Evolutionary conservation across 2,113 vertebrate genomes (phyloP), one percentile per base, ranked within the genome.

Genomic region (Pelodiscus sinensis): DNA sequence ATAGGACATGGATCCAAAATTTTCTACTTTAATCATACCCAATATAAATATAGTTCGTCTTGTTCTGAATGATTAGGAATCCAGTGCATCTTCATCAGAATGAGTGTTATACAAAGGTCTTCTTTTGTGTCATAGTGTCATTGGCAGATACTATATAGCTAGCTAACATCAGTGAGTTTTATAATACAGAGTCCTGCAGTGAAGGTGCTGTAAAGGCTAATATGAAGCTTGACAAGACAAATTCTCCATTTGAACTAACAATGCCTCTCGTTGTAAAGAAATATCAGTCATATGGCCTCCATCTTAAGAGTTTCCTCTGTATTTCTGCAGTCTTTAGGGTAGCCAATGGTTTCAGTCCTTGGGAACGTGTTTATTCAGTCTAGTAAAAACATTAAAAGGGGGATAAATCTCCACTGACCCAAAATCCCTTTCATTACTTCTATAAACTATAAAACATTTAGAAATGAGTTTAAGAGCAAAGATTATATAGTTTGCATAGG

Each of bases 361-460:
- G 85, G 77, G 65, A 96, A 97, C 96, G 96, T 98, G 96, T 98
- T 99, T 98, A 97, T 97, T 97, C 97, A 98, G 96, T 94, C 97
- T 94, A 97, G 97, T 97, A 96, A 98, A 98, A 98, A 97, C 97
- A 98, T 93, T 81, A 96, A 97, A 97, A 94, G 92, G 95, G 93
- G 94, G 97, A 95, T 97, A 97, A 98, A 96, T 96, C 96, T 96
- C 95, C 55, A 55, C 82, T 73, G 91, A 96, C 94, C 96, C 92
- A 86, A 71, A 92, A 97, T 94, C 77, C 95, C 96, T 97, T 96
- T 95, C 90, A 56, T 87, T 88, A 25, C 95, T 96, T 91, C 96
- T 88, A 0, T 25, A 71, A 7, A 71, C 94, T 94, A 90, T 96
- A 90, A 98, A 97, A 95, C 94, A 96, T 97, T 91, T 89, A 94